phyloP scores from a whole-genome alignment of 37 sponge, comb jelly and placozoan genomes.

The Hexactinellida sp. region DNA sequence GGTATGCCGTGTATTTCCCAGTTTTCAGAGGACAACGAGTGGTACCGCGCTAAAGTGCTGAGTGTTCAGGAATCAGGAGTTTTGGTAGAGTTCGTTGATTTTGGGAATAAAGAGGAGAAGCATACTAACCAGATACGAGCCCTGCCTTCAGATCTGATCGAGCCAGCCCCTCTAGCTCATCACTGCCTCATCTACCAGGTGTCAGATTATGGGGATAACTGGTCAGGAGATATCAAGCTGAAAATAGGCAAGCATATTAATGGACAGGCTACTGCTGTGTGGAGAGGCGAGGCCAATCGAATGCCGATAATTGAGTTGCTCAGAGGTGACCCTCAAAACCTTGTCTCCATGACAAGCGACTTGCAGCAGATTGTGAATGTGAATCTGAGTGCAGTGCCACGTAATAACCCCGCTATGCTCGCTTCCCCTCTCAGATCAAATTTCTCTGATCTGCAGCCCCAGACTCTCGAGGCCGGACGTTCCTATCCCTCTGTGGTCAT shows the following conservation, averaged over 20 bases:
- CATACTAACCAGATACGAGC: conserved; percentile 9
- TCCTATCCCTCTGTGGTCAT: background rate
- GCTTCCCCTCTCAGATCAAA: background rate
- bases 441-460: background rate
- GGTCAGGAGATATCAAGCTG: background rate
- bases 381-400: background rate
- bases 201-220: background rate
- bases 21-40: background rate
- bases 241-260: background rate
- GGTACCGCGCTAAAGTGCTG: background rate
- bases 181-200: background rate
- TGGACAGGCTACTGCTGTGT: background rate
- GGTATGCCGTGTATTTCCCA: background rate
- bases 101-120: conserved; percentile 1
- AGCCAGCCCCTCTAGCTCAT: background rate
- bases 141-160: background rate
- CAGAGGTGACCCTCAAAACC: background rate
- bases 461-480: background rate
- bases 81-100: background rate
- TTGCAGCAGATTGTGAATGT: background rate
- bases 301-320: background rate
- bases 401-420: too few species aligned
- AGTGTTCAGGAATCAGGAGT: conserved; percentile 5
- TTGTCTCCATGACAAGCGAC: background rate
- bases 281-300: background rate